A percentile compares a stretch with the other conserved stretches of the same genome.
phyloP scores from a whole-genome alignment of 2,113 vertebrate genomes.

The Dendrocopos noguchii region DNA sequence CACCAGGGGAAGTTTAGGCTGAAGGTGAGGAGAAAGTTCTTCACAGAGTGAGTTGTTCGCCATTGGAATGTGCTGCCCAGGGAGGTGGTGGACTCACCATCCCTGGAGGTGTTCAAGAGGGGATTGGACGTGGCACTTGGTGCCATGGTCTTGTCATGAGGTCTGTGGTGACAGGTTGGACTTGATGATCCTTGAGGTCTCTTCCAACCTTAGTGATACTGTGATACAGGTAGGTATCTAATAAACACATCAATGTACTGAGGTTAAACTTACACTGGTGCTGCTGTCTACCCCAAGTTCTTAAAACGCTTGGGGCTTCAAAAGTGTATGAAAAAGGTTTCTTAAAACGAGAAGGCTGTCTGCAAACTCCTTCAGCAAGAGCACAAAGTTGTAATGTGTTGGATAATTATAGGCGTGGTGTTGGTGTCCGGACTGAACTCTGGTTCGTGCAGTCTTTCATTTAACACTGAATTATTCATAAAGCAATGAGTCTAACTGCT shows the following conservation, averaged over 20 bases:
- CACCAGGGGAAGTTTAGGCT: too few species aligned
- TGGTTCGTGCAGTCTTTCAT: not conserved
- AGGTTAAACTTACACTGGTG: not conserved
- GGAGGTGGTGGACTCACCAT: too few species aligned
- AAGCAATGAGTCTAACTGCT: conserved; percentile 4
- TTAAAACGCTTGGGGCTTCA: not conserved
- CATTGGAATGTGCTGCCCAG: too few species aligned
- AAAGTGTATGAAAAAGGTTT: not conserved
- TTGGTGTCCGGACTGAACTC: not conserved
- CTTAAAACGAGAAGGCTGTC: not conserved
- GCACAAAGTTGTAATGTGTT: not conserved
- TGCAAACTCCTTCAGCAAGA: not conserved
- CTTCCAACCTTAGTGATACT: too few species aligned
- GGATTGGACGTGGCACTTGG: too few species aligned
- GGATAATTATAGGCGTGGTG: not conserved
- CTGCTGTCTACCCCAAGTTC: not conserved
- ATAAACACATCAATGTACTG: not conserved
- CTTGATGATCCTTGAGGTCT: too few species aligned
- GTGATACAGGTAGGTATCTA: not conserved
- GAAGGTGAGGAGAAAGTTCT: too few species aligned
- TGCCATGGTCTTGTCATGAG: too few species aligned
- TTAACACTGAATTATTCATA: conserved; percentile 26
- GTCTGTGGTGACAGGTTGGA: too few species aligned
- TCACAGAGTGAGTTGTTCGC: too few species aligned
- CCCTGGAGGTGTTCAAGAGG: too few species aligned